Evolutionary conservation across 2,113 vertebrate species (phyloP).

Genomic region (Porphyrio hochstetteri): DNA sequence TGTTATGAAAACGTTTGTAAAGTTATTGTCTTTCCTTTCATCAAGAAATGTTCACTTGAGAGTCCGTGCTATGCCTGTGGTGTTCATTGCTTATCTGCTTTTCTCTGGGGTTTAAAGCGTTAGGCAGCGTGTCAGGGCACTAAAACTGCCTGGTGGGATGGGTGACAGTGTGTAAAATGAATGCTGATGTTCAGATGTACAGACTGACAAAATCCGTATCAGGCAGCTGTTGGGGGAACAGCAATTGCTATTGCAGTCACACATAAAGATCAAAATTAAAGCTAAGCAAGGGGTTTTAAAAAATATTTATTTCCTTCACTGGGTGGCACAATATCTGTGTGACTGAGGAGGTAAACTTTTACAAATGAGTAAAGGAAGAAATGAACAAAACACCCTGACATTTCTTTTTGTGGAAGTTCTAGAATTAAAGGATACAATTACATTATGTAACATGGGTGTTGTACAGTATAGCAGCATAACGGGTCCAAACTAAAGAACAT

Average conservation of each 20-base stretch:
- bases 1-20: constrained; percentile 16
- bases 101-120: background rate
- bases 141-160: background rate
- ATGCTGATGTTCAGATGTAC: background rate
- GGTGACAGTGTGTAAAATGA: background rate
- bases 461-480: background rate
- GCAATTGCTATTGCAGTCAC: background rate
- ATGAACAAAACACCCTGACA: background rate
- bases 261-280: background rate
- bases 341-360: background rate
- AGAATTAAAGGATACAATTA: background rate
- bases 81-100: background rate
- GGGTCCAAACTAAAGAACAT: background rate
- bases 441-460: rapidly evolving
- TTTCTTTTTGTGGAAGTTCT: background rate
- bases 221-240: background rate
- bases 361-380: background rate
- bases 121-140: background rate
- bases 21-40: background rate
- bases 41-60: background rate
- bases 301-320: background rate
- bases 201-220: background rate
- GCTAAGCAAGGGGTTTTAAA: background rate
- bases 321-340: background rate
- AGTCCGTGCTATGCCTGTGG: background rate